A percentile compares a stretch with the other conserved stretches of the same genome.
Conservation (phyloP, 2,113 vertebrate species). For the Amazona guildingii region DNA sequence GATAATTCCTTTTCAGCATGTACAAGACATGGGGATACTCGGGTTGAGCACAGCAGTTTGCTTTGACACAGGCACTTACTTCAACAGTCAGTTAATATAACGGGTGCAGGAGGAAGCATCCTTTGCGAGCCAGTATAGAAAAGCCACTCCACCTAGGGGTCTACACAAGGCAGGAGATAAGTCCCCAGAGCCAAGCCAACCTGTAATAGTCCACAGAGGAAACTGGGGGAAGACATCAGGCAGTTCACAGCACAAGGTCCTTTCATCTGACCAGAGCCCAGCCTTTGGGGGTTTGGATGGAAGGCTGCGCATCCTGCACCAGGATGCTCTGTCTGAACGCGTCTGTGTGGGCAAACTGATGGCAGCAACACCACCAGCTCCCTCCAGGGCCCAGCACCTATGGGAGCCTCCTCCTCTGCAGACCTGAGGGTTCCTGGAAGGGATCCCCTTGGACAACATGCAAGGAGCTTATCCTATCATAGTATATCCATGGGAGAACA, state of each 20-base stretch:
- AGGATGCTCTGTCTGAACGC: neutral
- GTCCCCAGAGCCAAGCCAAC: neutral
- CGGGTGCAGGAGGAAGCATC: neutral
- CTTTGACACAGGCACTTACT: conserved; percentile 42
- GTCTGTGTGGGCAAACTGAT: neutral
- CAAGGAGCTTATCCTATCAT: neutral
- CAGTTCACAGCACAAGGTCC: neutral
- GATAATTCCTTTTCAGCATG: conserved; percentile 51
- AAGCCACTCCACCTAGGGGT: neutral
- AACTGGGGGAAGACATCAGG: neutral
- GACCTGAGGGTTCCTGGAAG: neutral
- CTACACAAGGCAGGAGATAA: neutral
- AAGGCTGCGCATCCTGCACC: neutral
- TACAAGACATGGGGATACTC: conserved; percentile 27
- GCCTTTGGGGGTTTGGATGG: neutral
- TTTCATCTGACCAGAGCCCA: neutral
- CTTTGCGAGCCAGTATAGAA: conserved; percentile 34
- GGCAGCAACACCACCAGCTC: neutral
- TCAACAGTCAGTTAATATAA: conserved; percentile 26
- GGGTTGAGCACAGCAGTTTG: conserved; percentile 27
- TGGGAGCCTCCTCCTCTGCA: neutral
- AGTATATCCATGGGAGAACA: neutral
- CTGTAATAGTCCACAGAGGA: conserved; percentile 42
- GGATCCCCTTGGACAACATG: neutral
- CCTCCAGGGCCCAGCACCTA: neutral